Base-by-base conservation (phyloP, 2,113 vertebrate genomes). In the Motacilla tschutschensis region DNA sequence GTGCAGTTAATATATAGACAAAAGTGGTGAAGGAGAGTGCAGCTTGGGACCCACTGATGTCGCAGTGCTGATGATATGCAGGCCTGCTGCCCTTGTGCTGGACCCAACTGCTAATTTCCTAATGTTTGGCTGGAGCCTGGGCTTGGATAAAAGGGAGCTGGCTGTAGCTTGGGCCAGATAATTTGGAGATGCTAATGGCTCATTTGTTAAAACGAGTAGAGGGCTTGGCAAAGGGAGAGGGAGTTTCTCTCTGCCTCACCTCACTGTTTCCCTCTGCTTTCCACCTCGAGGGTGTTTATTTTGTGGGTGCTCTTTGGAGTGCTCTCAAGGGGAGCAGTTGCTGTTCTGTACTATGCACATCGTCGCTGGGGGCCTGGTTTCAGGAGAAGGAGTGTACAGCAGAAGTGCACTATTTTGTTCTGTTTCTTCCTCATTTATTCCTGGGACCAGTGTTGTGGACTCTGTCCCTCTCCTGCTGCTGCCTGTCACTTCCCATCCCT, bases 171-270 rank as follows among this genome's bases (percentile, higher is more conserved):
- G 21, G 79, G 92, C 92, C 90, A 94, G 64, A 93, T 94, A 79
- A 94, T 95, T 92, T 93, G 84, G 90, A 87, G 75, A 77, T 91
- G 71, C 81, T 93, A 91, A 92, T 90, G 41, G 72, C 64, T 92
- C 40, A 6, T 92, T 94, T 95, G 90, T 93, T 90, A 83, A 90
- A 92, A 82, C 75, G 76, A 91, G 71, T 59, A 70, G 78, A 91
- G 72, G 57, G 26, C 57, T 91, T 93, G 91, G 92, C 83, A 93
- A 31, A 79, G 50, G 29, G 31, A 85, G 51, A 66, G 46, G 36
- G 51, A 83, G 43, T 76, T 83, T 70, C 60, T 73, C 76, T 44
- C 35, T 57, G 4, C 84, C 47, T 65, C 5, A 2, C 79, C 71
- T 81, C 70, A 53, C 15, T 15, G 25, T 7, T 46, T 44, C 28